Evolutionary conservation across 2,888 invertebrate species (phyloP), one percentile per base, ranked within the genome.

Genomic region (Shargacucullia verbasci): DNA sequence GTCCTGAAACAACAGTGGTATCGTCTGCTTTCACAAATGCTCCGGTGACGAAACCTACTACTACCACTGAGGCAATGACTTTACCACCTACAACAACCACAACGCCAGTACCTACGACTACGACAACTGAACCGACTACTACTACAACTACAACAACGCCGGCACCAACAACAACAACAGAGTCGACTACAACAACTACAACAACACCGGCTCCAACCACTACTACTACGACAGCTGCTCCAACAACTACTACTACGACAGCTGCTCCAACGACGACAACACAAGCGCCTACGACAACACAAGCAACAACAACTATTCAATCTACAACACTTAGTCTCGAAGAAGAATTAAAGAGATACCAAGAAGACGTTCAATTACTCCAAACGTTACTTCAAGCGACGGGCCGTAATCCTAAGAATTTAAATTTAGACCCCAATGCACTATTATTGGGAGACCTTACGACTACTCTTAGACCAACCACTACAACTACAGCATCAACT

Each of bases 341-440:
- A 69, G 81, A 88, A 27, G 84, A 86, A 61, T 80, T 88, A 41
- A 85, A 73, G 49, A 82, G 84, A 69, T 88, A 86, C 60, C 83
- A 88, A 80, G 82, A 87, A 68, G 90, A 91, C 61, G 79, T 86
- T 44, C 80, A 85, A 56, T 60, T 85, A 46, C 63, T 87, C 15
- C 84, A 88, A 68, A 73, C 78, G 8, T 75, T 90, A 62, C 63
- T 89, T 67, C 78, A 82, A 82, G 82, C 89, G 67, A 85, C 85
- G 10, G 89, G 87, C 54, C 90, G 93, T 48, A 90, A 87, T 79
- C 90, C 93, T 15, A 90, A 91, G 80, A 89, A 85, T 58, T 68
- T 81, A 33, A 79, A 84, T 62, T 73, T 76, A 49, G 82, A 78
- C 46, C 62, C 71, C 9, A 83, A 84, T 73, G 47, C 77, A 37